phyloP scores from a whole-genome alignment of 2,888 invertebrate genomes.

The Noctua janthe region DNA sequence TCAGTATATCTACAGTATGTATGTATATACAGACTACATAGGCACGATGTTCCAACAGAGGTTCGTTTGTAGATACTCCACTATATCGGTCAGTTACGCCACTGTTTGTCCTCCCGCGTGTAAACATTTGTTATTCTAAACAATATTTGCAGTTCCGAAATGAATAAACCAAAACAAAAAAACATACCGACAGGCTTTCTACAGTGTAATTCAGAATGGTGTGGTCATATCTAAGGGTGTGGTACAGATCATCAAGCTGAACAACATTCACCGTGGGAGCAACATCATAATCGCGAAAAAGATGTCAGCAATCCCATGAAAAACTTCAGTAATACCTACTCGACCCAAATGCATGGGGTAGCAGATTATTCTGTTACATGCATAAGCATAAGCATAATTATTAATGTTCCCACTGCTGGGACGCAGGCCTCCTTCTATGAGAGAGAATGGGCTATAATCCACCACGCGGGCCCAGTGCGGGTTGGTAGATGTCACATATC shows the following conservation, averaged over 20 bases:
- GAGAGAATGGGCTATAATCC: too few species aligned
- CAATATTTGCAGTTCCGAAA: conserved; percentile 53
- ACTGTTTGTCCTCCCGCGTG: conserved; percentile 47
- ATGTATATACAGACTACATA: background rate
- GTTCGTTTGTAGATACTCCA: conserved; percentile 43
- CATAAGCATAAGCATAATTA: too few species aligned
- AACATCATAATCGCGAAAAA: background rate
- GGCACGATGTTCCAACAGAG: conserved; percentile 1
- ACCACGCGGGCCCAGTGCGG: too few species aligned
- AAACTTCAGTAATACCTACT: background rate
- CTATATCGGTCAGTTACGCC: conserved; percentile 55
- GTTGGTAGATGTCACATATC: too few species aligned
- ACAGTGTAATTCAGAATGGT: background rate
- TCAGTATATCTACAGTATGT: background rate
- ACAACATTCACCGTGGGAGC: background rate
- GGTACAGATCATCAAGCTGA: background rate
- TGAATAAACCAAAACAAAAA: conserved; percentile 38
- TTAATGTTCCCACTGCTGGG: too few species aligned
- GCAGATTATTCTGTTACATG: background rate
- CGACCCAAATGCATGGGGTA: background rate
- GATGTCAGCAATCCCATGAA: background rate
- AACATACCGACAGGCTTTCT: background rate
- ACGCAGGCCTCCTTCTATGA: too few species aligned
- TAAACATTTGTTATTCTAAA: conserved; percentile 61
- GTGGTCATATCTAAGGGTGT: background rate